Percentiles rank a stretch among this genome's conserved stretches.
Evolutionary conservation across 2,113 vertebrate genomes (phyloP).

Genomic region (Engystomops pustulosus): DNA sequence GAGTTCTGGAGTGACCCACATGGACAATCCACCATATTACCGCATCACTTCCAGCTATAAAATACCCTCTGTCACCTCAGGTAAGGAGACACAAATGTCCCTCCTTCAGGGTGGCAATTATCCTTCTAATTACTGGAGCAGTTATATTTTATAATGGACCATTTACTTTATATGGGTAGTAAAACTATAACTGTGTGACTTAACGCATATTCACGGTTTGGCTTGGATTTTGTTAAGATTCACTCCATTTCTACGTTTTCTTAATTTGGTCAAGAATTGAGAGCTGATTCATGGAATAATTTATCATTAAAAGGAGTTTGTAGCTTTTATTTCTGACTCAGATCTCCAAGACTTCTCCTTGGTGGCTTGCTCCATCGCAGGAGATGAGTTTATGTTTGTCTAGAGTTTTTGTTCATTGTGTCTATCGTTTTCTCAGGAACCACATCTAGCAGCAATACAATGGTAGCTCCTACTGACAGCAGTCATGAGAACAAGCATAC

Average conservation of each 20-base stretch:
- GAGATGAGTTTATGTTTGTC: not conserved
- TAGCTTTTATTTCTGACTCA: not conserved
- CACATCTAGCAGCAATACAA: constrained; percentile 98
- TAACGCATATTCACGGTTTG: too few relatives aligned
- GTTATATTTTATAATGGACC: not conserved
- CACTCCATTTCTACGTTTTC: too few relatives aligned
- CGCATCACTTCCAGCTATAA: constrained; percentile 96
- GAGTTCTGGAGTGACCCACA: constrained; percentile 93
- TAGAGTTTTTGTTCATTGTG: not conserved
- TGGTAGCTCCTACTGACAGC: constrained; percentile 90
- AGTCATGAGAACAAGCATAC: constrained; percentile 85
- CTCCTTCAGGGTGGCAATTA: too few relatives aligned
- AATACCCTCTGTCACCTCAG: constrained; percentile 97
- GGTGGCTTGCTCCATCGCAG: not conserved
- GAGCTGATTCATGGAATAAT: too few relatives aligned
- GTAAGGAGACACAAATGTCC: constrained; percentile 70
- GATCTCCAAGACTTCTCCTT: not conserved
- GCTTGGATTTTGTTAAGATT: too few relatives aligned
- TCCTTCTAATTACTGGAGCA: not conserved
- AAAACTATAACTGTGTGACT: too few relatives aligned
- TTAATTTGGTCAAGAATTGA: not conserved
- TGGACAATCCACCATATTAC: constrained; percentile 98
- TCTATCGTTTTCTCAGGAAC: constrained; percentile 78
- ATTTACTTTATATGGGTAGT: too few relatives aligned
- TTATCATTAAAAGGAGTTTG: not conserved